These are phyloP conservation scores for Takifugu ocellatus DNA, from an alignment of 2,797 vertebrate species.

Conservation along the genomic window DNA sequence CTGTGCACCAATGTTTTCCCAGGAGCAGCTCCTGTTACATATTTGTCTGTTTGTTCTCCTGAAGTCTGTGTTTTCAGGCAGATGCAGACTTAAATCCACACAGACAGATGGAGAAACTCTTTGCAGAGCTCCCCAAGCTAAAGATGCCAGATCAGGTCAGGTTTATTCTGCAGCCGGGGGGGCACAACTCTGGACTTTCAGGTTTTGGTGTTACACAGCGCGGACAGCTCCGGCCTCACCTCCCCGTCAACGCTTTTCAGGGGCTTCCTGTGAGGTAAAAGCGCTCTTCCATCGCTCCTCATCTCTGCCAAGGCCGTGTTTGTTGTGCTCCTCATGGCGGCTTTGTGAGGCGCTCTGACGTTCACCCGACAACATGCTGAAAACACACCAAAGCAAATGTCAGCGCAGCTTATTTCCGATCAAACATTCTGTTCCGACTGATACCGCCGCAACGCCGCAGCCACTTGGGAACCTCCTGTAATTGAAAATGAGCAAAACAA, in stretches of 20 bases:
- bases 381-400: slow-evolving; percentile 54
- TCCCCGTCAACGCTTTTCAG: slow-evolving; percentile 25
- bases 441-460: slow-evolving; percentile 31
- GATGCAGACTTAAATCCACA: slow-evolving; percentile 61
- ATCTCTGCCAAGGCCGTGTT: slow-evolving; percentile 9
- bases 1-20: not conserved
- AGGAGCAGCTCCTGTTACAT: slow-evolving; percentile 17
- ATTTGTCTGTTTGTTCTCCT: slow-evolving; percentile 26
- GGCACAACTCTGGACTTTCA: slow-evolving; percentile 28
- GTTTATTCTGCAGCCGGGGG: slow-evolving; percentile 49
- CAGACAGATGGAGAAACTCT: slow-evolving; percentile 61
- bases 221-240: slow-evolving; percentile 23
- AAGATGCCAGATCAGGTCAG: slow-evolving; percentile 73
- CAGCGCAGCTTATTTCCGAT: slow-evolving; percentile 62
- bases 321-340: slow-evolving; percentile 30
- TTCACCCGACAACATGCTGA: slow-evolving; percentile 55
- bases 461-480: slow-evolving; percentile 25
- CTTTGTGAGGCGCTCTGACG: slow-evolving; percentile 48
- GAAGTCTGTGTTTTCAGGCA: slow-evolving; percentile 48
- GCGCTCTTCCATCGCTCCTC: slow-evolving; percentile 3
- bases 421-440: slow-evolving; percentile 64
- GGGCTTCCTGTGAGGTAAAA: slow-evolving; percentile 12
- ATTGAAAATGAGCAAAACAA: slow-evolving; percentile 47
- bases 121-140: slow-evolving; percentile 61
- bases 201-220: slow-evolving; percentile 43